Percentiles rank a stretch among this genome's conserved stretches.
Conservation (phyloP, 2,888 invertebrate species). For the Phytoseiulus persimilis region DNA sequence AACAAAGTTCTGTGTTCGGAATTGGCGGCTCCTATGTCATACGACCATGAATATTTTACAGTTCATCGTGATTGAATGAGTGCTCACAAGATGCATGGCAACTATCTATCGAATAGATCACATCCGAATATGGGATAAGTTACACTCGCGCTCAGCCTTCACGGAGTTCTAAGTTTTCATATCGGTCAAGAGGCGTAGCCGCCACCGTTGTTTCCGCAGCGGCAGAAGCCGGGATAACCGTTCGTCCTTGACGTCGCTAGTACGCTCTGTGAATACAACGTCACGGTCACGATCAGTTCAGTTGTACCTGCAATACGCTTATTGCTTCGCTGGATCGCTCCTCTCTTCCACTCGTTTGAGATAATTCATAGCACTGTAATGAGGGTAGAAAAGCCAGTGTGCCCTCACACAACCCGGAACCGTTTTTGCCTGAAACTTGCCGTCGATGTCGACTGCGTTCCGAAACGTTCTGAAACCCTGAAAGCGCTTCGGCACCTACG, state of each 20-base stretch:
- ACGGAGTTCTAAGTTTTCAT: neutral
- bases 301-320: neutral
- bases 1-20: neutral
- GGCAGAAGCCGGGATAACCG: neutral
- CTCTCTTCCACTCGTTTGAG: neutral
- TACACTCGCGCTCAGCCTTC: neutral
- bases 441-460: neutral
- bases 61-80: neutral
- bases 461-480: too few species aligned
- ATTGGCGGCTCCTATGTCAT: too few species aligned
- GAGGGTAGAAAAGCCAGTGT: neutral
- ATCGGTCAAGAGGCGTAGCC: neutral
- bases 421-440: neutral
- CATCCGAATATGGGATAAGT: neutral
- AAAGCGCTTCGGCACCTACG: too few species aligned
- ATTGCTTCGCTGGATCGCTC: neutral
- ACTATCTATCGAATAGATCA: neutral
- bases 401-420: neutral
- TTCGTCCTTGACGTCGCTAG: neutral
- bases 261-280: neutral
- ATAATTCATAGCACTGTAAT: neutral
- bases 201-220: neutral
- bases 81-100: neutral
- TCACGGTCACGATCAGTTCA: neutral
- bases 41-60: neutral